Evolutionary conservation across 2,888 invertebrate genomes (phyloP).

Genomic region (Crossocerus cetratus): DNA sequence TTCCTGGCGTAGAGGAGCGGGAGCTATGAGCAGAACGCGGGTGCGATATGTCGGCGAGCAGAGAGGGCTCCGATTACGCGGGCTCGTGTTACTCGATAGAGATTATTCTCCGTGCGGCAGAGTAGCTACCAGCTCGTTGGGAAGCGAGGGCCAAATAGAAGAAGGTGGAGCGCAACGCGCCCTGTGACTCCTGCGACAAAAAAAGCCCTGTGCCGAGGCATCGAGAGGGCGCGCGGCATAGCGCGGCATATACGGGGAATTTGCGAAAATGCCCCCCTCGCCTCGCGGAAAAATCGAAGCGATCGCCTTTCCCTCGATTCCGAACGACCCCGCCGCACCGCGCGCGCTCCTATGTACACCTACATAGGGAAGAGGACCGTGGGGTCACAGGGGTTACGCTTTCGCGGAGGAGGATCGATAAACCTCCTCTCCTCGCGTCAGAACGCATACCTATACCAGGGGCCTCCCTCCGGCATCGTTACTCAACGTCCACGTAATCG

Average conservation of each 20-base stretch:
- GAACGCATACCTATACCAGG: too few relatives aligned
- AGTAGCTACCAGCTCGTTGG: slow-evolving; percentile 17
- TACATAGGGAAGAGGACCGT: not conserved
- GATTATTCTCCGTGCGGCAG: slow-evolving; percentile 52
- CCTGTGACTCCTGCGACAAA: too few relatives aligned
- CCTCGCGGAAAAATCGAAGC: too few relatives aligned
- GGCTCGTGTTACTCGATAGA: slow-evolving; percentile 50
- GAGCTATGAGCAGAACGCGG: slow-evolving; percentile 15
- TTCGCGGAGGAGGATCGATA: slow-evolving; percentile 2
- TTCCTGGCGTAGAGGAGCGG: not conserved
- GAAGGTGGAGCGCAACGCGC: not conserved
- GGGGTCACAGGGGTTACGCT: slow-evolving; percentile 1
- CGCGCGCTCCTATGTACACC: too few relatives aligned
- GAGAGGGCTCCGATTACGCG: slow-evolving; percentile 43
- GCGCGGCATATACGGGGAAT: slow-evolving; percentile 41
- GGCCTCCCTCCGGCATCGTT: slow-evolving; percentile 1
- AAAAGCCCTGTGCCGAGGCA: too few relatives aligned
- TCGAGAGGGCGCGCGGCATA: too few relatives aligned
- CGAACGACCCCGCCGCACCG: too few relatives aligned
- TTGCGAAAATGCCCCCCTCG: slow-evolving; percentile 42
- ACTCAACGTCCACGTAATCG: slow-evolving; percentile 2
- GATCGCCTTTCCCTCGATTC: too few relatives aligned
- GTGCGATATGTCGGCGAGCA: slow-evolving; percentile 27
- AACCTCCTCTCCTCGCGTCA: not conserved
- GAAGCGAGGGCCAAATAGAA: slow-evolving; percentile 3